Percentiles rank a stretch among this genome's conserved stretches.
Conservation (phyloP, 37 sponge, comb jelly and placozoan species). For the Spongia lamella region DNA sequence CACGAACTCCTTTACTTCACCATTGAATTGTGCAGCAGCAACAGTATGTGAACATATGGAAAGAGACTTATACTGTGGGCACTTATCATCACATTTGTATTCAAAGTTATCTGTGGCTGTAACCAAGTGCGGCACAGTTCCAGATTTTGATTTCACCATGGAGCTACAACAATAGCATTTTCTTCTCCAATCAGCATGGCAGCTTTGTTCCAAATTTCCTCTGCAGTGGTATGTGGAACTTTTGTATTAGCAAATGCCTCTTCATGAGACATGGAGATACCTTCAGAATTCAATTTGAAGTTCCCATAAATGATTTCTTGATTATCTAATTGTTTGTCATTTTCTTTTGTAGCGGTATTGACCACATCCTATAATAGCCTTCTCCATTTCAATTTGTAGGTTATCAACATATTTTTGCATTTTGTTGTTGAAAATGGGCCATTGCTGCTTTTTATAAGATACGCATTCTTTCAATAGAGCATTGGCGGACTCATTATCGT, state of each 20-base stretch:
- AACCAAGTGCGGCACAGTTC: conserved; percentile 6
- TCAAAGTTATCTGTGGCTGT: background rate
- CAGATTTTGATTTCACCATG: conserved; percentile 26
- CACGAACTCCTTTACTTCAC: conserved; percentile 10
- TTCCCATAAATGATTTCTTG: too few relatives aligned
- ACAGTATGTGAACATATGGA: conserved; percentile 32
- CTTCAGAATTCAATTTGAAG: too few relatives aligned
- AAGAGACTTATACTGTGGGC: conserved; percentile 15
- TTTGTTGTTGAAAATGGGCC: background rate
- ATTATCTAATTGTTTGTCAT: too few relatives aligned
- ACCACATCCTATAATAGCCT: conserved; percentile 11
- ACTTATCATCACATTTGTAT: conserved; percentile 29
- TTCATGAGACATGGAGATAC: background rate
- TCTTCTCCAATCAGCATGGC: background rate
- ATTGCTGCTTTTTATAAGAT: background rate
- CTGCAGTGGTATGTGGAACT: conserved; percentile 15
- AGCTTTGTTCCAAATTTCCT: conserved; percentile 23
- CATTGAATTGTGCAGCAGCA: conserved; percentile 22
- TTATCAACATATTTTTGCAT: background rate
- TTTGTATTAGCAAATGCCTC: background rate
- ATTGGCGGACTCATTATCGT: conserved; percentile 9
- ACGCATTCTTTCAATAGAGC: background rate
- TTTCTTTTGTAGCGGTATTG: too few relatives aligned
- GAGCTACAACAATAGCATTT: conserved; percentile 1
- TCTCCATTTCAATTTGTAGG: background rate